These are phyloP conservation scores for Myotis lucifugus DNA, from an alignment of 2,113 vertebrate species.

Conservation along the genomic window DNA sequence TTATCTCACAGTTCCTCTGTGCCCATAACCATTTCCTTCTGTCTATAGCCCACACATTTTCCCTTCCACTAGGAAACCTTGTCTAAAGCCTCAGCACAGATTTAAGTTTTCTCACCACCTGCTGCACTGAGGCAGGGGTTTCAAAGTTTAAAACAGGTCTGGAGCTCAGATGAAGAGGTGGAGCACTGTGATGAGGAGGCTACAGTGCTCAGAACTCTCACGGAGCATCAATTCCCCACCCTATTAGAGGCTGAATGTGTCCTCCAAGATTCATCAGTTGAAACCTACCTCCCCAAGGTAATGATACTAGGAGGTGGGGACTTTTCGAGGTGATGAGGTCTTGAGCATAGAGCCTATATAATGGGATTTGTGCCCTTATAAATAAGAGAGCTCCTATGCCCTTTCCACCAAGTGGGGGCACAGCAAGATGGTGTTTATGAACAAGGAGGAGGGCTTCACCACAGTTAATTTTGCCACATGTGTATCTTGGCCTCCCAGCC, in stretches of 20 bases:
- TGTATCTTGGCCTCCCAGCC: neutral
- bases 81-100: too few species aligned
- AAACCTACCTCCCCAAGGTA: neutral
- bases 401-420: rapidly evolving
- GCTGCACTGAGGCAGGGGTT: rapidly evolving
- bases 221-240: neutral
- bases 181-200: too few species aligned
- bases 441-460: neutral
- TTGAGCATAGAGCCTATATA: neutral
- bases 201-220: neutral
- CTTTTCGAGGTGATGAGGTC: too few species aligned
- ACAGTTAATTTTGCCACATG: too few species aligned
- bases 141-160: neutral
- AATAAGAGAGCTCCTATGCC: neutral
- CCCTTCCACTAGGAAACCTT: too few species aligned
- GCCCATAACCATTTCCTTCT: too few species aligned
- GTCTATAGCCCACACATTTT: too few species aligned
- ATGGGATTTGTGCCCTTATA: neutral
- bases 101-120: rapidly evolving
- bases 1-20: neutral
- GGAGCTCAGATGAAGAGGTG: rapidly evolving
- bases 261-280: neutral
- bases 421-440: rapidly evolving
- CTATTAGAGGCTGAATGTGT: neutral
- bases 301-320: neutral